These are phyloP conservation scores for Arctopsyche grandis DNA, from an alignment of 1,140 invertebrate genomes.

Conservation along the genomic window DNA sequence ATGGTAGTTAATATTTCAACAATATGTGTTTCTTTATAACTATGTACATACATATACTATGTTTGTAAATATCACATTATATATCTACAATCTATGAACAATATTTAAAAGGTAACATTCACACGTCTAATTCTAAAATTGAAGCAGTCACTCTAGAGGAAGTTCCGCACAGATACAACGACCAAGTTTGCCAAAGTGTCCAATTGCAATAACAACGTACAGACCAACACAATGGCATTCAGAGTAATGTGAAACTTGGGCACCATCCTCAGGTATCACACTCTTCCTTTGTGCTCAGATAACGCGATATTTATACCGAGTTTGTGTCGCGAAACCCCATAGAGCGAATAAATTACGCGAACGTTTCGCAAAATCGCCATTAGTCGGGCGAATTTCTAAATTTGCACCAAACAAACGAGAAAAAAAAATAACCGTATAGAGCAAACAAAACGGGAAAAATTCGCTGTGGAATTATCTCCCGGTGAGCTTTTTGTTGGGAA, in stretches of 20 bases:
- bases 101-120: too few relatives aligned
- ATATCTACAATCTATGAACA: too few relatives aligned
- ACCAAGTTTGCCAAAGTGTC: too few relatives aligned
- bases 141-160: too few relatives aligned
- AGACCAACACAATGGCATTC: too few relatives aligned
- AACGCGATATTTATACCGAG: slow-evolving; percentile 7
- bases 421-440: not conserved
- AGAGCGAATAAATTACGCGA: not conserved
- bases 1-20: too few relatives aligned
- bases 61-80: too few relatives aligned
- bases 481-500: not conserved
- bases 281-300: not conserved
- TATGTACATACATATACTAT: too few relatives aligned
- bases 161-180: too few relatives aligned
- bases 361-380: not conserved
- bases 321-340: not conserved
- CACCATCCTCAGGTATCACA: not conserved
- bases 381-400: not conserved
- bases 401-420: not conserved
- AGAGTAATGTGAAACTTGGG: not conserved
- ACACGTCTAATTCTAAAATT: too few relatives aligned
- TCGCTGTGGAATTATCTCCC: not conserved
- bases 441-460: not conserved
- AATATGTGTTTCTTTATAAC: too few relatives aligned
- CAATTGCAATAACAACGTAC: too few relatives aligned